phyloP scores from a whole-genome alignment of 1,140 invertebrate genomes.

The Drosophila tropicalis region DNA sequence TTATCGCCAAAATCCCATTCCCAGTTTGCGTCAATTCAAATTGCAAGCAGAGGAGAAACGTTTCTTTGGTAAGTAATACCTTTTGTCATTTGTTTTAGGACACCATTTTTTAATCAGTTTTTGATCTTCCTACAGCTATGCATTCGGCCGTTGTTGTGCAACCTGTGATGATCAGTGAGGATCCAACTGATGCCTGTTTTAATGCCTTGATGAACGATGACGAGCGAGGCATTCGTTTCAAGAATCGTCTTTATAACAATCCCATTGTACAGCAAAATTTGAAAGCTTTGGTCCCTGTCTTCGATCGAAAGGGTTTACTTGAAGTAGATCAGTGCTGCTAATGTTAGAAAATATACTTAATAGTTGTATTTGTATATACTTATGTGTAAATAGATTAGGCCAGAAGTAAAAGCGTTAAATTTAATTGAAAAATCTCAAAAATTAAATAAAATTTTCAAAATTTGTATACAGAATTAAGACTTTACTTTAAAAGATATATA shows the following conservation, averaged over 20 bases:
- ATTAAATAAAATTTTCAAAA: too few species aligned
- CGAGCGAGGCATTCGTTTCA: constrained; percentile 69
- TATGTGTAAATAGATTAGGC: too few species aligned
- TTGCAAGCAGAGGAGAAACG: constrained; percentile 64
- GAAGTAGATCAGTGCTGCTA: constrained; percentile 65
- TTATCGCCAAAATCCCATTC: constrained; percentile 62
- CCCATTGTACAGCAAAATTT: constrained; percentile 64
- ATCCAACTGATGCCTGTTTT: constrained; percentile 74
- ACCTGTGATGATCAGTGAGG: constrained; percentile 70
- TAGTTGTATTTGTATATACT: not conserved
- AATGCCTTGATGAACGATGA: constrained; percentile 74
- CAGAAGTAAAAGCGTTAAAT: too few species aligned
- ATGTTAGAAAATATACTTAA: not conserved
- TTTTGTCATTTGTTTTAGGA: not conserved
- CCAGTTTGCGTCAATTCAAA: constrained; percentile 65
- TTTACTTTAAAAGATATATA: too few species aligned
- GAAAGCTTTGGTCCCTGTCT: constrained; percentile 63
- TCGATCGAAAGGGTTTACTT: constrained; percentile 71
- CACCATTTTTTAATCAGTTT: not conserved
- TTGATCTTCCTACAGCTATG: constrained; percentile 50
- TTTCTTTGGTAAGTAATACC: constrained; percentile 63
- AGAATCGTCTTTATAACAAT: constrained; percentile 66
- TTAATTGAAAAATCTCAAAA: too few species aligned
- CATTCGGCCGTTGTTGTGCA: constrained; percentile 69
- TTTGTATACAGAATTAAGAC: too few species aligned